Conservation (phyloP, 1,140 invertebrate species). For the Chrysopa pallens region DNA sequence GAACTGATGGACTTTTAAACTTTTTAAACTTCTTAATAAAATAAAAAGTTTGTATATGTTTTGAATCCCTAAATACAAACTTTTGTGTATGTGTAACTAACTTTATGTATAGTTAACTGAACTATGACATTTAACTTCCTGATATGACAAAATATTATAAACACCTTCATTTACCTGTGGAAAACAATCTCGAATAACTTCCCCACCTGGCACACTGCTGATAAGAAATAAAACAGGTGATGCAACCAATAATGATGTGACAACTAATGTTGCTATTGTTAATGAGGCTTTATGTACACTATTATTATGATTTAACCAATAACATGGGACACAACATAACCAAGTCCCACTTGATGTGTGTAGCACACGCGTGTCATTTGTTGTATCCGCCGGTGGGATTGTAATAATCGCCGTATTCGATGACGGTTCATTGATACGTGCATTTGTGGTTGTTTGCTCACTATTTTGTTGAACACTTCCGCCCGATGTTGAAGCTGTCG, state of each 20-base stretch:
- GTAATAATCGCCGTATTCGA: too few species aligned
- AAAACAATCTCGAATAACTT: conserved; percentile 29
- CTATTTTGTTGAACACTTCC: neutral
- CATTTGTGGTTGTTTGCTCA: neutral
- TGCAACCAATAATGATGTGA: conserved; percentile 36
- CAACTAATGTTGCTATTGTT: conserved; percentile 34
- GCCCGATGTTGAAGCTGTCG: too few species aligned
- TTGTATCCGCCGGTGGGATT: neutral
- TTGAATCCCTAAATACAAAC: too few species aligned
- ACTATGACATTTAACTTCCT: too few species aligned
- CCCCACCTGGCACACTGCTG: conserved; percentile 31
- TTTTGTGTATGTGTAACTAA: too few species aligned
- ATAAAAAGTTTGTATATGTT: too few species aligned
- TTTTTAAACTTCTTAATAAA: too few species aligned
- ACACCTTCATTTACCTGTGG: conserved; percentile 16
- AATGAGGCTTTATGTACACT: conserved; percentile 40
- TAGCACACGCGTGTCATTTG: neutral
- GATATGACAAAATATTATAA: too few species aligned
- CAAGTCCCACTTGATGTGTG: conserved; percentile 21
- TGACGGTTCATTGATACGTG: neutral
- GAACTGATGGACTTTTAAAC: too few species aligned
- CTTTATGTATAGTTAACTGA: too few species aligned
- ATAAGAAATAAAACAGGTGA: conserved; percentile 41
- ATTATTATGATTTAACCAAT: conserved; percentile 33
- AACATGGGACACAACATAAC: conserved; percentile 38